Percentiles rank a stretch among this genome's conserved stretches.
Conservation (phyloP, 2,888 invertebrate species). For the Sthenelais limicola region DNA sequence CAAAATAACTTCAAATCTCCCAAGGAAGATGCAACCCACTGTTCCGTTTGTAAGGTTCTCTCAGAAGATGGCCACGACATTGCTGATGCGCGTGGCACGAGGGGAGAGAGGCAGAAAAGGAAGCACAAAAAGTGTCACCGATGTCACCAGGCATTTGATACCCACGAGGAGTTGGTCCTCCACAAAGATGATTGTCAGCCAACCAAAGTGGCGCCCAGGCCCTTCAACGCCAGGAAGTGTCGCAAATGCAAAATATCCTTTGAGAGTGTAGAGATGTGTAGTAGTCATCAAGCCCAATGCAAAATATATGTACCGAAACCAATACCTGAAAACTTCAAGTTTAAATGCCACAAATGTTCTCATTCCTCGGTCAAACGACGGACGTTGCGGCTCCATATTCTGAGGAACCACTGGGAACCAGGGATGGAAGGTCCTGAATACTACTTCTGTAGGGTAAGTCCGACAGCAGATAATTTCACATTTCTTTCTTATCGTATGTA, state of each 20-base stretch:
- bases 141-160: constrained; percentile 5
- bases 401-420: constrained; percentile 4
- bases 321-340: background rate
- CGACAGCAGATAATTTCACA: no score
- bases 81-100: no score
- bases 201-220: background rate
- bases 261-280: background rate
- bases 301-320: background rate
- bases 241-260: background rate
- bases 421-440: background rate
- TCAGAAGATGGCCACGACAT: no score
- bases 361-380: background rate
- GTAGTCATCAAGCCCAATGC: background rate
- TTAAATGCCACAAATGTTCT: constrained; percentile 9
- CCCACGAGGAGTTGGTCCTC: background rate
- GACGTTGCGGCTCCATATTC: background rate
- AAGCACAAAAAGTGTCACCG: constrained; percentile 16
- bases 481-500: no score
- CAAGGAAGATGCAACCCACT: no score
- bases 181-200: background rate
- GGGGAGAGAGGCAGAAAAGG: no score
- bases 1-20: no score
- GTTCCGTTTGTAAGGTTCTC: no score
- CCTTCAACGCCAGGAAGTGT: background rate
- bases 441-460: constrained; percentile 11